Conservation (phyloP, 2,797 vertebrate genomes). For the Antennarius maculatus region DNA sequence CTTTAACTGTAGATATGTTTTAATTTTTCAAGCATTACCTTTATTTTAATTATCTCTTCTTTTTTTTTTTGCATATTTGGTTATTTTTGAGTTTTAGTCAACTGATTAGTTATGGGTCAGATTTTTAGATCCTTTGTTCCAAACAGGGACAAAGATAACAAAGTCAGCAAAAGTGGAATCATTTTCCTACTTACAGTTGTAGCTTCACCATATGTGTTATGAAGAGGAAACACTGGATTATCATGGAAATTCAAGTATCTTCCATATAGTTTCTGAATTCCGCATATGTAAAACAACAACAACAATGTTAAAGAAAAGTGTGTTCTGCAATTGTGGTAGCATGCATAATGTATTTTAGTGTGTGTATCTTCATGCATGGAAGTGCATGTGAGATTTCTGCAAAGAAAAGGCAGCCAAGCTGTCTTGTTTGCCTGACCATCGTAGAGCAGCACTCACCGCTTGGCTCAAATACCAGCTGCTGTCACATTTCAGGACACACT, state of each 20-base stretch:
- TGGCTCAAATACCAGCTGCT: conserved; percentile 54
- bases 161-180: conserved; percentile 60
- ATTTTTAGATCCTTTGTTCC: conserved; percentile 23
- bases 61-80: conserved; percentile 15
- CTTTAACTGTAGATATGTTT: too few relatives aligned
- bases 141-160: conserved; percentile 17
- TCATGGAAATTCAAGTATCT: conserved; percentile 28
- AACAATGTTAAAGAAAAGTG: conserved; percentile 3
- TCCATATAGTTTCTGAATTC: conserved; percentile 45
- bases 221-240: conserved; percentile 63
- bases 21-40: too few relatives aligned
- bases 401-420: conserved; percentile 8
- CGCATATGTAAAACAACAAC: conserved; percentile 17
- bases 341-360: neutral
- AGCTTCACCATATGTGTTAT: conserved; percentile 60
- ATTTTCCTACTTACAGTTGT: conserved; percentile 48
- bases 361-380: conserved; percentile 2
- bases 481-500: conserved; percentile 51
- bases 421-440: conserved; percentile 34
- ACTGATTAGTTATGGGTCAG: neutral
- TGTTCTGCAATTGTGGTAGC: conserved; percentile 6
- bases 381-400: conserved; percentile 13
- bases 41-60: too few relatives aligned
- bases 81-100: conserved; percentile 15
- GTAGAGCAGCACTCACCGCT: conserved; percentile 31